Percentiles rank a stretch among this genome's conserved stretches.
Evolutionary conservation across 2,888 invertebrate species (phyloP).

Genomic region (Anthrax anthrax): DNA sequence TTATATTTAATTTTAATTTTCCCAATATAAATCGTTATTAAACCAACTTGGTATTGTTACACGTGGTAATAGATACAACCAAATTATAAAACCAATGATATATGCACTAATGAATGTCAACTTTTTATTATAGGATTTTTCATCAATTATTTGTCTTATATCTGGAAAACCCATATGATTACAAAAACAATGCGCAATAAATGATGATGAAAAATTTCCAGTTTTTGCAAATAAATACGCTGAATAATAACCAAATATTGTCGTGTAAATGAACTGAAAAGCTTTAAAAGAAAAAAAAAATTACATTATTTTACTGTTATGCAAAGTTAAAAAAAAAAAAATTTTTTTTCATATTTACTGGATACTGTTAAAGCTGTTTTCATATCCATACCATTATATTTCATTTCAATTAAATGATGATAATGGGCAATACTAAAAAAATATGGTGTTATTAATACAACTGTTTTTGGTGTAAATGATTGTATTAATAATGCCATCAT

Average conservation of each 20-base stretch:
- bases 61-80: background rate
- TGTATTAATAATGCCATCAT: conserved; percentile 84
- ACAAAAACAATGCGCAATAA: conserved; percentile 85
- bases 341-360: conserved; percentile 35
- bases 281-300: conserved; percentile 36
- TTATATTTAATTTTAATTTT: too few relatives aligned
- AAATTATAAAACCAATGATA: background rate
- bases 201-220: conserved; percentile 76
- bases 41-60: background rate
- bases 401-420: conserved; percentile 75
- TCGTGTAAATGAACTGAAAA: conserved; percentile 84
- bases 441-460: conserved; percentile 72
- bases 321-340: conserved; percentile 1
- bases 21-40: background rate
- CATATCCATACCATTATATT: conserved; percentile 54
- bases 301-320: conserved; percentile 6
- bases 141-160: conserved; percentile 52
- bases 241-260: conserved; percentile 86
- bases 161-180: conserved; percentile 96
- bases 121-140: background rate
- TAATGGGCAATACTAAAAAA: conserved; percentile 91
- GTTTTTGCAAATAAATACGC: conserved; percentile 83
- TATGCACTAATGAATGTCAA: background rate
- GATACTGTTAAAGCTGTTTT: conserved; percentile 56
- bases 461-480: conserved; percentile 56